These are phyloP conservation scores for Phrynocephalus vlangalii DNA, from an alignment of 2,797 vertebrate species.

Conservation along the genomic window DNA sequence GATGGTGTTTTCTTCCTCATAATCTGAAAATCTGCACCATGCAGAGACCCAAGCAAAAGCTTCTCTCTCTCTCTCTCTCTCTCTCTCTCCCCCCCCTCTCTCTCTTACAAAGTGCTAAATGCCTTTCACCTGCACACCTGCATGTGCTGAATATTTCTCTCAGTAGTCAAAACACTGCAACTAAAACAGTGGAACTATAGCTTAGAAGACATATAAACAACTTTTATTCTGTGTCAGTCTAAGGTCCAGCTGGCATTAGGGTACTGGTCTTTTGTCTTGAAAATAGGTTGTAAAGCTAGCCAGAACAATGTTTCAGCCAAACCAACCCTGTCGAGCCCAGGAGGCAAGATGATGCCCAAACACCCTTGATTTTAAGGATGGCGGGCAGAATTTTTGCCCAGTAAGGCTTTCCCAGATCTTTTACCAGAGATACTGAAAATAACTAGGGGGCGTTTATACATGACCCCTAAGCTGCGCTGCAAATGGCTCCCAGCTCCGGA, in stretches of 20 bases:
- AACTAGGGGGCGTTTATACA: background rate
- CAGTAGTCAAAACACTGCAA: background rate
- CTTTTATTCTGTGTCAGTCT: background rate
- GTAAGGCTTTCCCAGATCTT: too few relatives aligned
- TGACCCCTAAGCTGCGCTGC: too few relatives aligned
- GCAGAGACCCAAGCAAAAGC: background rate
- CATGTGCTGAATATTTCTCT: constrained; percentile 20
- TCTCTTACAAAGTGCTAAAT: constrained; percentile 14
- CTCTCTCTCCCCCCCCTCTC: background rate
- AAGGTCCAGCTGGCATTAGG: background rate
- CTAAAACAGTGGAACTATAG: background rate
- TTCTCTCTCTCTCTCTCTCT: background rate
- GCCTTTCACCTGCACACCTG: constrained; percentile 8
- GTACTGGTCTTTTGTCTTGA: background rate
- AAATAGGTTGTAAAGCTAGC: background rate
- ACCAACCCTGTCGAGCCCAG: too few relatives aligned
- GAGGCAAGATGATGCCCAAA: background rate
- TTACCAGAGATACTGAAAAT: constrained; percentile 1
- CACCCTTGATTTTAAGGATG: background rate
- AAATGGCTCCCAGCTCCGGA: too few relatives aligned
- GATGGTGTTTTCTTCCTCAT: constrained; percentile 54
- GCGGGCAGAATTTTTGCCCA: background rate
- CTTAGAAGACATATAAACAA: background rate
- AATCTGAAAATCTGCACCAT: constrained; percentile 43
- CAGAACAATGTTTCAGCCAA: too few relatives aligned